Evolutionary conservation across 1,140 invertebrate genomes (phyloP), one percentile per base, ranked within the genome.

Genomic region (Xylocopa sonorina): DNA sequence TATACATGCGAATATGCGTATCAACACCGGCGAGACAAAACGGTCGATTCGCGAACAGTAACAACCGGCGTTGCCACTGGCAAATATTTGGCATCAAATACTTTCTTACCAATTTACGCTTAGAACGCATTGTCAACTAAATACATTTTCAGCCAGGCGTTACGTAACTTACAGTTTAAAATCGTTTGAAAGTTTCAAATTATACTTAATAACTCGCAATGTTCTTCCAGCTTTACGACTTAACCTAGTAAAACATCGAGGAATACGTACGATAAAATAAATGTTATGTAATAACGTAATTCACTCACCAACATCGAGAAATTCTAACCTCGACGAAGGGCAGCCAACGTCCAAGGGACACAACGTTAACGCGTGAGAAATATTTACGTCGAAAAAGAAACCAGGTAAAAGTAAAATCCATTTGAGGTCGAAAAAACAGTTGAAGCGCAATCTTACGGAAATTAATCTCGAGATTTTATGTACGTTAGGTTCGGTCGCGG

Each of bases 1-100:
- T 69, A 58, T 41, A 71, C 67, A 72, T 16, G 62, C 62, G 27
- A 41, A 53, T 67, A 43, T n/a, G 41, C 27, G 48, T 76, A 57
- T 76, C 72, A 63, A 62, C 71, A 34, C 12, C 27, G 29, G 10
- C 32, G n/a, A 24, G 24, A 18, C 58, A 46, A 60, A 62, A 51
- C 32, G n/a, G 46, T 62, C 32, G 58, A 58, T 66, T 18, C 73
- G 18, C 29, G 41, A 43, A 18, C 1, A 14, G 24, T 50, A 57
- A 51, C 27, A 14, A 48, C 60, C 46, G 29, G 14, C 21, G n/a
- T 34, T 10, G 21, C 27, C 12, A 16, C 24, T 24, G 16, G 6
- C 14, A 73, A 73, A 27, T 62, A 48, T 50, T 62, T 32, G 27
- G n/a, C 12, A 21, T 2, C 9, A 9, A 48, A 18, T 51, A 18